phyloP scores from a whole-genome alignment of 2,113 vertebrate species.

The Chamaea fasciata region DNA sequence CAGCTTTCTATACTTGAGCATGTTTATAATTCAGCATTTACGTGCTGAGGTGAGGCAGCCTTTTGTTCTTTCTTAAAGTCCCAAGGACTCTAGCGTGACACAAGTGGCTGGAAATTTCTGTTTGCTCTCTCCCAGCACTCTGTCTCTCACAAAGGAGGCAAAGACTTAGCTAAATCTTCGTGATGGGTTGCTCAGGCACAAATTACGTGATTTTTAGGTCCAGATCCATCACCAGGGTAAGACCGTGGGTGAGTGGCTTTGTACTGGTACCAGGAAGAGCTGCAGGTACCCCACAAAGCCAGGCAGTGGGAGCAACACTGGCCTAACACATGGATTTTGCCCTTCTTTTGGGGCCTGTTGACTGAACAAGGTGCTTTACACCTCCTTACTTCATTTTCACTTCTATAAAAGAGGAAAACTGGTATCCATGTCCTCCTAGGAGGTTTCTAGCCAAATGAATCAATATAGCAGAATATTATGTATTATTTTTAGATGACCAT shows the following conservation, averaged over 20 bases:
- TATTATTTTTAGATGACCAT: neutral
- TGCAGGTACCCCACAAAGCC: neutral
- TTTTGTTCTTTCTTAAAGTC: conserved; percentile 52
- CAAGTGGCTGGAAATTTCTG: neutral
- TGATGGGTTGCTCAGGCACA: neutral
- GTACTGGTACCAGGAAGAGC: neutral
- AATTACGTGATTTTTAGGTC: neutral
- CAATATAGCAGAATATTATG: neutral
- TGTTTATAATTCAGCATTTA: neutral
- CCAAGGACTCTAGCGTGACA: neutral
- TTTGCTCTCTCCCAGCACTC: neutral
- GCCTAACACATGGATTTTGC: neutral
- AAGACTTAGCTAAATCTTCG: neutral
- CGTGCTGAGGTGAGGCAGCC: neutral
- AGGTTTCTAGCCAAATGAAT: neutral
- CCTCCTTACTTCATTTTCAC: neutral
- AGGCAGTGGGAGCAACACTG: neutral
- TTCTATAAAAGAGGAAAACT: neutral
- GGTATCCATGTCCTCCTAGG: neutral
- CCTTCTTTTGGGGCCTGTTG: neutral
- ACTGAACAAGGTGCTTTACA: neutral
- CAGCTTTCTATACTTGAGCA: neutral
- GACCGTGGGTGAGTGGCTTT: neutral
- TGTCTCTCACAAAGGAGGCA: neutral
- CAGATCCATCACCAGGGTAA: neutral